Conservation (phyloP, 2,113 vertebrate genomes). For the Dromiciops gliroides region DNA sequence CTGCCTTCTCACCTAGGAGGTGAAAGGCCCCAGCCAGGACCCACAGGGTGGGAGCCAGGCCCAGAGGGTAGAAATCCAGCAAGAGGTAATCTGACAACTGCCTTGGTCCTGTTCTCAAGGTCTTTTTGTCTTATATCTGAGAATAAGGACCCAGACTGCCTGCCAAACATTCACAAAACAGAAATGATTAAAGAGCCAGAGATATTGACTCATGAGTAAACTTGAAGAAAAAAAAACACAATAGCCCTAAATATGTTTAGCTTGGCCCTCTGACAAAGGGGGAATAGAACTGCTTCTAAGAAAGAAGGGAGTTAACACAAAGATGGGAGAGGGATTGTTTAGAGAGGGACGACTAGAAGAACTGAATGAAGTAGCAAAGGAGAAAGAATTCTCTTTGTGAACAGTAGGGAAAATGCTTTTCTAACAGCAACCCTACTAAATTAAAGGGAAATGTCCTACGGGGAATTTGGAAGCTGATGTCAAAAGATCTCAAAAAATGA, state of each 20-base stretch:
- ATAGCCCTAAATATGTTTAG: constrained; percentile 73
- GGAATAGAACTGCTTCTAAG: constrained; percentile 61
- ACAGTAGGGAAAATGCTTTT: constrained; percentile 39
- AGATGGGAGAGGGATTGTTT: constrained; percentile 48
- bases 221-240: constrained; percentile 75
- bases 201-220: constrained; percentile 79
- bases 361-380: not conserved
- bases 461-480: constrained; percentile 23
- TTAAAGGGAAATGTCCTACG: constrained; percentile 34
- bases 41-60: not conserved
- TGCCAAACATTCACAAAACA: constrained; percentile 63
- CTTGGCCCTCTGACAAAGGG: constrained; percentile 79
- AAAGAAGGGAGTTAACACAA: constrained; percentile 57
- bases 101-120: not conserved
- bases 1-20: not conserved
- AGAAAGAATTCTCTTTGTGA: constrained; percentile 49
- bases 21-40: not conserved
- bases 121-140: not conserved
- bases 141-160: not conserved
- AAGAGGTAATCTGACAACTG: not conserved
- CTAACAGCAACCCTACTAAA: not conserved
- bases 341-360: constrained; percentile 12
- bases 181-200: constrained; percentile 77
- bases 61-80: not conserved
- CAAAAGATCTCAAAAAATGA: not conserved